Evolutionary conservation across 2,797 vertebrate genomes (phyloP), one percentile per base, ranked within the genome.

Genomic region (Moxostoma hubbsi): DNA sequence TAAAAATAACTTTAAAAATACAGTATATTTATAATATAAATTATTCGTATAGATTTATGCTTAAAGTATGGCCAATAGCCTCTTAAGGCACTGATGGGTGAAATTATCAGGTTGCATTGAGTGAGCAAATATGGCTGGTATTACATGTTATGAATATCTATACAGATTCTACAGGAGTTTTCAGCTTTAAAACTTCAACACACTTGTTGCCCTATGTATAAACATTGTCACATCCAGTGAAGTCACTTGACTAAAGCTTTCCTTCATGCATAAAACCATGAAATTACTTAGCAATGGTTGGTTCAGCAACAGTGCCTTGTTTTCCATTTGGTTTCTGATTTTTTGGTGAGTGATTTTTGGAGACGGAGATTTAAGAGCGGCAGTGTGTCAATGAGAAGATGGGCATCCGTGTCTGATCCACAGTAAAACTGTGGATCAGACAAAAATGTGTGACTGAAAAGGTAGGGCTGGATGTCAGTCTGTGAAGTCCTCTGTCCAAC

Each of bases 371-470:
- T 57, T 57, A 79, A 71, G 7, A 6, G 58, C 65, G 45, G n/a
- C 10, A 15, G 69, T 66, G 62, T 46, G 62, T n/a, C 62, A 64
- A 36, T 24, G 64, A 58, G 62, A 49, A 78, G 51, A 78, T 53
- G 61, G 43, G 36, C 15, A 10, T 57, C 66, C 46, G 47, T 66
- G 61, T 75, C 45, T 74, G 74, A 67, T 70, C 51, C 46, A 18
- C 45, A 5, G 47, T n/a, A n/a, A n/a, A n/a, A n/a, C n/a, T n/a
- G n/a, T n/a, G n/a, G n/a, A n/a, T n/a, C n/a, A n/a, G n/a, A n/a
- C n/a, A n/a, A n/a, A 18, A 66, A 47, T 73, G 69, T 73, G 77
- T 79, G 77, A 73, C 53, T 58, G 63, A 79, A 73, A 24, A 73
- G 61, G 53, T 45, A 65, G 62, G 63, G 45, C 43, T 71, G 66